phyloP scores from a whole-genome alignment of 2,888 invertebrate species.

The Aspidiotus rigidus region DNA sequence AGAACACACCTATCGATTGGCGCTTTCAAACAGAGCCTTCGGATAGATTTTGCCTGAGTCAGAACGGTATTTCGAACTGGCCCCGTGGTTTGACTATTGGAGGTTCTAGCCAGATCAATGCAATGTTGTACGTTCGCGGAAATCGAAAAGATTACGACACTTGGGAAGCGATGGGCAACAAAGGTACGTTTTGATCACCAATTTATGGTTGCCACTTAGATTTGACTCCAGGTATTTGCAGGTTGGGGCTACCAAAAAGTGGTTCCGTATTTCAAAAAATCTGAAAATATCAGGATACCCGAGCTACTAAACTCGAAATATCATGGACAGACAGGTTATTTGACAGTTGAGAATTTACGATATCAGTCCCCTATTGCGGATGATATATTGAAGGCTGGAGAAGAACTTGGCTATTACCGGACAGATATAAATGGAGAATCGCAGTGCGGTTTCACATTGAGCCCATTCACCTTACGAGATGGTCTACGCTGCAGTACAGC shows the following conservation, averaged over 20 bases:
- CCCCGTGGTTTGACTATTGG: slow-evolving; percentile 51
- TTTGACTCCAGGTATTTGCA: slow-evolving; percentile 4
- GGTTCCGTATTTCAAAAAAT: slow-evolving; percentile 67
- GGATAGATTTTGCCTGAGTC: slow-evolving; percentile 47
- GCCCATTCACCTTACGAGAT: slow-evolving; percentile 57
- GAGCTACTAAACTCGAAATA: slow-evolving; percentile 52
- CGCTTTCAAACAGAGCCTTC: slow-evolving; percentile 68
- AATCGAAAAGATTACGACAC: slow-evolving; percentile 73
- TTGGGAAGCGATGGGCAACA: slow-evolving; percentile 66
- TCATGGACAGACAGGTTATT: slow-evolving; percentile 62
- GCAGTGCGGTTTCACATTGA: slow-evolving; percentile 69
- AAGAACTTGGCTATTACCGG: slow-evolving; percentile 59
- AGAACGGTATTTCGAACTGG: slow-evolving; percentile 45
- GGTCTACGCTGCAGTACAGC: slow-evolving; percentile 71
- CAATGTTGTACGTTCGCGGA: slow-evolving; percentile 81
- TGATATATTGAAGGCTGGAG: slow-evolving; percentile 59
- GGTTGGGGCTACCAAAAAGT: slow-evolving; percentile 69
- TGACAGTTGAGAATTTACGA: slow-evolving; percentile 62
- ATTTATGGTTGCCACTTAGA: background rate
- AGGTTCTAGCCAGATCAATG: slow-evolving; percentile 76
- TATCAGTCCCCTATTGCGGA: slow-evolving; percentile 60
- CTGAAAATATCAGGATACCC: slow-evolving; percentile 65
- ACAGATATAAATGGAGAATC: slow-evolving; percentile 65
- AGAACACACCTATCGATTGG: slow-evolving; percentile 70
- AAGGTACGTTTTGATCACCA: slow-evolving; percentile 35